Base-by-base conservation (phyloP, 2,888 invertebrate species). In the Pollenia labialis region DNA sequence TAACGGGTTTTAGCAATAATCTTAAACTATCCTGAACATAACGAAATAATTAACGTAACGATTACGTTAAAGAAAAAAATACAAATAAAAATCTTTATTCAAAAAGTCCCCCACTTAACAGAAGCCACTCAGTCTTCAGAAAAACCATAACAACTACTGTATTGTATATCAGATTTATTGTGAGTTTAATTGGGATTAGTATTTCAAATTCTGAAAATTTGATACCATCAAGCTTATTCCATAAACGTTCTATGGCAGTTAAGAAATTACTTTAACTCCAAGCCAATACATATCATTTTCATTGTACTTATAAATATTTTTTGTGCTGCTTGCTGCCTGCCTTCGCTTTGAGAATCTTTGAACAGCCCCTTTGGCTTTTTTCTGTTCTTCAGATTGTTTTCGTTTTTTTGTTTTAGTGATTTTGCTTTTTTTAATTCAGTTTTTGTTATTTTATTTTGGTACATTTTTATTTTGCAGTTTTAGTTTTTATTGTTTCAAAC, bases 401-500 rank as follows among this genome's bases (percentile, higher is more conserved):
- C 8, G 71, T 6, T 42, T 83, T 32, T n/a, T 56, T 54, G 23
- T 52, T n/a, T 8, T 48, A 14, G 40, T 40, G 12, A 18, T 52
- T 60, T 46, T 4, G 32, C 32, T 32, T 32, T 32, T 23, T 32
- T 32, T 32, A 32, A 32, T 54, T 66, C 11, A 46, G 14, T 48
- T 12, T 66, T 64, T 12, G 16, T 66, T 48, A 48, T 77, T 66
- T 62, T 44, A 44, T 62, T 12, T 10, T 9, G 44, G 42, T 42
- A 18, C 2, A 66, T 84, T 68, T 71, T 72, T 60, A 68, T 56
- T 44, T 66, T 52, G 42, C 72, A 52, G 62, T 69, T 79, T 79
- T 52, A 60, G 52, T 76, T 87, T 79, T 79, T 71, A 79, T 87
- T 88, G 84, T 87, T 87, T 82, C 82, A 87, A 85, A 76, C 60